Conservation (phyloP, 2,888 invertebrate genomes). For the Pyrgus malvae region DNA sequence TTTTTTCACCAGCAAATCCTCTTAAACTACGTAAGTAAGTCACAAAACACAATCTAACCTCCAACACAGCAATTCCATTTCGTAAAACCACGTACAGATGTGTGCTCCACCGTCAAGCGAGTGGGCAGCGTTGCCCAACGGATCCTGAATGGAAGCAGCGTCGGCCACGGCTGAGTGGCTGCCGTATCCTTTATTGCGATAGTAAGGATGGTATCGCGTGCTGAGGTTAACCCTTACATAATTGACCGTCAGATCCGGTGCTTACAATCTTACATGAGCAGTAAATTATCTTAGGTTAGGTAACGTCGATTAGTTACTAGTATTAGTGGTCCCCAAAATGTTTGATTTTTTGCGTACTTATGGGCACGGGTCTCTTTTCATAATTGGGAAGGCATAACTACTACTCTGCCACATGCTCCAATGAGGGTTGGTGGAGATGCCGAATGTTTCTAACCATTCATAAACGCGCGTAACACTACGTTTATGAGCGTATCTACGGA, state of each 20-base stretch:
- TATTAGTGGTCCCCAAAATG: too few species aligned
- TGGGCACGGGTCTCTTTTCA: too few species aligned
- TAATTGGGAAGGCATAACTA: too few species aligned
- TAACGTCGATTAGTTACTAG: too few species aligned
- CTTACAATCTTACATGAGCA: background rate
- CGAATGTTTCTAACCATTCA: too few species aligned
- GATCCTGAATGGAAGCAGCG: conserved; percentile 20
- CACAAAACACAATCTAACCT: conserved; percentile 19
- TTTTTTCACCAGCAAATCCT: too few species aligned
- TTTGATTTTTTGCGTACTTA: too few species aligned
- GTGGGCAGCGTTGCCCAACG: conserved; percentile 14
- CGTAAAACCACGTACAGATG: conserved; percentile 1
- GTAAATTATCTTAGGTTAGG: background rate
- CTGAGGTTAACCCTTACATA: conserved; percentile 28
- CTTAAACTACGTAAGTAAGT: too few species aligned
- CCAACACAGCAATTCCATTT: conserved; percentile 13
- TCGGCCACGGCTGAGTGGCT: conserved; percentile 4
- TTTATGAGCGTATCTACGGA: too few species aligned
- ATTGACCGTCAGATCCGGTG: conserved; percentile 26
- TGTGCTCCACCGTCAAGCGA: conserved; percentile 1
- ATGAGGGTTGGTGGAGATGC: too few species aligned
- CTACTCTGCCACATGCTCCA: too few species aligned
- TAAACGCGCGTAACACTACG: too few species aligned
- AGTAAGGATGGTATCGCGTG: conserved; percentile 18
- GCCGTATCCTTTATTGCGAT: conserved; percentile 21